These are phyloP conservation scores for Nyctalus aviator DNA, from an alignment of 2,797 vertebrate species.

Conservation along the genomic window DNA sequence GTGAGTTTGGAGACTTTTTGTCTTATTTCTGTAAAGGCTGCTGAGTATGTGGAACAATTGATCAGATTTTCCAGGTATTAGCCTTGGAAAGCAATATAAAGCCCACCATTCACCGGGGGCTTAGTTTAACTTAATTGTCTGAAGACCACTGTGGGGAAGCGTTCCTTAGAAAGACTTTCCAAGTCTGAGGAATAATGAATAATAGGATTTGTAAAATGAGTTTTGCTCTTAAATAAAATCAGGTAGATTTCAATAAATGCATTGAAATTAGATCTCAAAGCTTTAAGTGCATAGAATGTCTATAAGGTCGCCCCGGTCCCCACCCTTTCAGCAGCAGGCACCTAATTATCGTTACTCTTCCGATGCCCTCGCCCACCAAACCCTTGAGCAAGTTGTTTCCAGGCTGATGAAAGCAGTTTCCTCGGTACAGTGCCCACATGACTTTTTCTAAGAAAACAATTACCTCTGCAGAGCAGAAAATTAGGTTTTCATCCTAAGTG, in stretches of 20 bases:
- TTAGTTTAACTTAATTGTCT: constrained; percentile 13
- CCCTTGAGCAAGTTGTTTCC: constrained; percentile 43
- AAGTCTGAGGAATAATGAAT: constrained; percentile 44
- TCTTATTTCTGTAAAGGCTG: neutral
- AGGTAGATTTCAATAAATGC: neutral
- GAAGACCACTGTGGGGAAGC: neutral
- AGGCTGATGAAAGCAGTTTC: constrained; percentile 49
- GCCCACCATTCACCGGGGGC: neutral
- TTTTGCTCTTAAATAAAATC: constrained; percentile 61
- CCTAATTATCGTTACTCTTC: constrained; percentile 63
- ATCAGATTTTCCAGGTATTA: neutral
- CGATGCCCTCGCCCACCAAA: neutral
- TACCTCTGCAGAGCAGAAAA: constrained; percentile 50
- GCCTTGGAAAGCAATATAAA: constrained; percentile 18
- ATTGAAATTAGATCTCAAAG: constrained; percentile 23
- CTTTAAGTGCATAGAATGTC: neutral
- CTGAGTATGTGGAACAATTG: neutral
- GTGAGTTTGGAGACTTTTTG: constrained; percentile 86
- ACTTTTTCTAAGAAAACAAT: constrained; percentile 67
- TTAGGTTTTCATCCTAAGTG: neutral
- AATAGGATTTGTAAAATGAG: neutral
- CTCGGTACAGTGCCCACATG: constrained; percentile 42
- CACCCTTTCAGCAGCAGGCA: constrained; percentile 1
- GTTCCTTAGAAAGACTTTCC: constrained; percentile 43
- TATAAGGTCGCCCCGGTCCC: neutral